Base-by-base conservation (phyloP, 2,888 invertebrate genomes). In the Alsophila aescularia region DNA sequence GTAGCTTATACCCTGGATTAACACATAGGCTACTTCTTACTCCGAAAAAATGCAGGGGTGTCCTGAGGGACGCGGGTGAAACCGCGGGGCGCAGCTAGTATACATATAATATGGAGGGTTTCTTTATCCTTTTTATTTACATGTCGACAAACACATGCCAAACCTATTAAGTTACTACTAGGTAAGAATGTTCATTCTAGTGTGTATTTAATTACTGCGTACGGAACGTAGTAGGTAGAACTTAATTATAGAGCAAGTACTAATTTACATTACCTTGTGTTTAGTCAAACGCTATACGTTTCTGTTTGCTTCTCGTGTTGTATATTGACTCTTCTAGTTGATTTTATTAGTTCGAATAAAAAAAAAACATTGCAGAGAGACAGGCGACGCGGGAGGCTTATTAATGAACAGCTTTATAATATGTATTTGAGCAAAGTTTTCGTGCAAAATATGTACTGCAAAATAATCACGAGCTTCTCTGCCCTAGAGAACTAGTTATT, bases 301-400 rank as follows among this genome's bases (percentile, higher is more conserved):
- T 18, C 18, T 41, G 48, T 55, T 61, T 43, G 47, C 49, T 41
- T n/a, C 29, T 32, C 35, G 16, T n/a, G 18, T 1, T 27, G n/a
- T n/a, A 14, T 32, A 4, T 39, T 58, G 57, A 50, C 60, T 39
- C 37, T 57, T 64, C 64, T 29, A 62, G 62, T 45, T 7, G 16
- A 52, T 44, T 0, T 35, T 39, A 43, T 39, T 32, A 27, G 14
- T 18, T 18, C 15, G 16, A 18, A 14, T 10, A 10, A 15, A 24
- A 16, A 40, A 14, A 34, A 32, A 18, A 44, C 29, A 31, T 49
- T 40, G 24, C 49, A 41, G 15, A 24, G n/a, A 49, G 39, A 35
- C n/a, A 55, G n/a, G 42, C 56, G 12, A 62, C 60, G 54, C 62
- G 60, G 62, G 60, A 54, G 62, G 62, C 47, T 58, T 42, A 36